Evolutionary conservation across 2,113 vertebrate species (phyloP).

Genomic region (Pterocles gutturalis): DNA sequence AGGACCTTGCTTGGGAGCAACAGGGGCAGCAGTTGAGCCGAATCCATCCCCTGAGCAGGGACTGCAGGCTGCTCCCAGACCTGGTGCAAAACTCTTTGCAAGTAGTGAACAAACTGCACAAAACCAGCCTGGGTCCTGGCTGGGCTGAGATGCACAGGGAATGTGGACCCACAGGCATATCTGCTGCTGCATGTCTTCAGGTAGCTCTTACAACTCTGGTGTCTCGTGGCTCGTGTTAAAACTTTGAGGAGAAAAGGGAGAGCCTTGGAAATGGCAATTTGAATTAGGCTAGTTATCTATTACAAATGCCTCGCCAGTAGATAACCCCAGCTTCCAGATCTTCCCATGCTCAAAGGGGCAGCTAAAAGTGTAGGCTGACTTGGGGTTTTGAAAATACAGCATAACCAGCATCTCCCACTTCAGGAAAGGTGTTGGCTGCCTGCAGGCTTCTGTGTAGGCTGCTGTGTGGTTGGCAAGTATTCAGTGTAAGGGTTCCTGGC

Average conservation of each 20-base stretch:
- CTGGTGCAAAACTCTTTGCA: not conserved
- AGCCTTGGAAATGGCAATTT: not conserved
- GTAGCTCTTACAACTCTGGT: not conserved
- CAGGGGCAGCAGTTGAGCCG: fast-evolving
- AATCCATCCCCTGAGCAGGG: not conserved
- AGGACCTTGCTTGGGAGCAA: not conserved
- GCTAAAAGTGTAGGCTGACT: not conserved
- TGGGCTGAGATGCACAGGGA: not conserved
- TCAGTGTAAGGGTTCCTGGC: not conserved
- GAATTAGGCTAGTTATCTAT: not conserved
- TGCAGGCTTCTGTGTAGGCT: not conserved
- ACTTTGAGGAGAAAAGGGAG: not conserved
- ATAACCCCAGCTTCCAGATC: not conserved
- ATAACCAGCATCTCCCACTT: not conserved
- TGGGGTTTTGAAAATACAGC: not conserved
- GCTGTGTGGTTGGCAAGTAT: not conserved
- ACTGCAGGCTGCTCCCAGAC: not conserved
- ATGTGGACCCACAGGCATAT: not conserved
- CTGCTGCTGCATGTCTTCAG: not conserved
- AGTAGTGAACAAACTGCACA: not conserved
- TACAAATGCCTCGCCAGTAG: not conserved
- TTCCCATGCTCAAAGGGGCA: not conserved
- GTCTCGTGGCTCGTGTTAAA: not conserved
- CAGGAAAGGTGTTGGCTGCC: not conserved
- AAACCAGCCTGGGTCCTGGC: not conserved